Conservation (phyloP, 2,797 vertebrate species). For the Rhinatrema bivittatum region DNA sequence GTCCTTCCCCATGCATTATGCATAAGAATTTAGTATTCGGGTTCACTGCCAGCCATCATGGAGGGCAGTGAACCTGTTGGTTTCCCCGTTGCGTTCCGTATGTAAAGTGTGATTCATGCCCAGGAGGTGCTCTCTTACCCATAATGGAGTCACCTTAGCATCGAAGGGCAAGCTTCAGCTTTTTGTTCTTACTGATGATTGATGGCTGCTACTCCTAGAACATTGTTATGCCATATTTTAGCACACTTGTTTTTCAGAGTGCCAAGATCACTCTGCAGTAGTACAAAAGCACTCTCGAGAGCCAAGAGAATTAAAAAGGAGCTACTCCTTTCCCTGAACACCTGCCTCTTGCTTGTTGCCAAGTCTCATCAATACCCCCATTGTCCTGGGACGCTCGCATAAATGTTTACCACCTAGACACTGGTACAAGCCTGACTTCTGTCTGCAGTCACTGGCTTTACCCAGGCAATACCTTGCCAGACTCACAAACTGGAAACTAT, state of each 20-base stretch:
- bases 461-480: no score
- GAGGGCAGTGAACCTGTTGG: conserved; percentile 22
- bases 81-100: conserved; percentile 14
- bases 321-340: conserved; percentile 20
- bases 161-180: neutral
- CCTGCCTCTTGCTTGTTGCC: conserved; percentile 24
- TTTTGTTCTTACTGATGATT: neutral
- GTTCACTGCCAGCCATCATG: conserved; percentile 20
- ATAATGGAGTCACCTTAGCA: neutral
- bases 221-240: conserved; percentile 11
- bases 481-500: neutral
- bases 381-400: conserved; percentile 4
- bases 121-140: conserved; percentile 19
- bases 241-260: conserved; percentile 3
- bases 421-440: neutral
- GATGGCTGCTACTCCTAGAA: conserved; percentile 14
- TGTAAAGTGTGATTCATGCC: conserved; percentile 25
- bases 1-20: no score
- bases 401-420: conserved; percentile 2
- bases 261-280: conserved; percentile 16
- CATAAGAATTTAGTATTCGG: conserved; percentile 22
- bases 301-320: no score
- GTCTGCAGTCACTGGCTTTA: neutral
- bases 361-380: conserved; percentile 20
- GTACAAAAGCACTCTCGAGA: no score